Conservation (phyloP, 2,888 invertebrate species). For the Nezara viridula region DNA sequence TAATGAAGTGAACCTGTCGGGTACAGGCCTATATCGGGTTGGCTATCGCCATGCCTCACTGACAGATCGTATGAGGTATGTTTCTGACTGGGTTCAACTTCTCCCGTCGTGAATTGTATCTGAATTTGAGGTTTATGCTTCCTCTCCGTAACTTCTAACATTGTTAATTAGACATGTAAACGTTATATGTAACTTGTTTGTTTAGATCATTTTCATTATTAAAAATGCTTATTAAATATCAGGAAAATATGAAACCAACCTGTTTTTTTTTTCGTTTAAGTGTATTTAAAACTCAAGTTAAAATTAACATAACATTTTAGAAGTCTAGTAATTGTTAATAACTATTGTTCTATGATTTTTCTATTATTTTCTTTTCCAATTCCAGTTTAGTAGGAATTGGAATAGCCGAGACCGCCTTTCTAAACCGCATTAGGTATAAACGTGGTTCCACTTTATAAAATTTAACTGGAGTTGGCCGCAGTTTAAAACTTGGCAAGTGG, state of each 20-base stretch:
- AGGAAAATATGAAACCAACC: no score
- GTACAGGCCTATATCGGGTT: background rate
- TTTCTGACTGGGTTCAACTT: conserved; percentile 19
- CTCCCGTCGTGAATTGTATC: background rate
- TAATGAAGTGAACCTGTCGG: background rate
- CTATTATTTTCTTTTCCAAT: background rate
- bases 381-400: background rate
- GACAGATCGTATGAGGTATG: conserved; percentile 5
- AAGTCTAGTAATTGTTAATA: background rate
- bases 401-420: background rate
- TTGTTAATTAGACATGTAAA: background rate
- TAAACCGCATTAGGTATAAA: conserved; percentile 18
- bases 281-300: no score
- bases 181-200: background rate
- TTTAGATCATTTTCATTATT: background rate
- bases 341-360: background rate
- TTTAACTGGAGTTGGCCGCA: conserved; percentile 51
- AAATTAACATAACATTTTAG: no score
- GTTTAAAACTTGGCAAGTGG: conserved; percentile 11
- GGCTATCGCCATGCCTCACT: background rate
- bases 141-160: background rate
- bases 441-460: conserved; percentile 54
- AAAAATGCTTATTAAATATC: no score
- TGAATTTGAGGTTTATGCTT: background rate
- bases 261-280: no score